Percentiles rank a stretch among this genome's conserved stretches.
Conservation (phyloP, 2,888 invertebrate species). For the Pheosia gnoma region DNA sequence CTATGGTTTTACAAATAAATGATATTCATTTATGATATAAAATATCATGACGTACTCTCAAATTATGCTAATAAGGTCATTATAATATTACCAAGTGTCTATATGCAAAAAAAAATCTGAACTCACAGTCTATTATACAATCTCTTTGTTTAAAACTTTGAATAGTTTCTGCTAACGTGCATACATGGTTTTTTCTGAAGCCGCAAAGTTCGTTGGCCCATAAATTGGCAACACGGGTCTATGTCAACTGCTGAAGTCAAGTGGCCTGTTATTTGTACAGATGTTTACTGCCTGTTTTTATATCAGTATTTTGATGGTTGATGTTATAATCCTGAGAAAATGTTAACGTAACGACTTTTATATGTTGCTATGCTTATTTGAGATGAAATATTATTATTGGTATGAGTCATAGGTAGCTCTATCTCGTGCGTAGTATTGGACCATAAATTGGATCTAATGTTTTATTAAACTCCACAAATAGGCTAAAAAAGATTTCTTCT, state of each 20-base stretch:
- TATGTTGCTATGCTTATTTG: neutral
- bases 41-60: no score
- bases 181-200: slow-evolving; percentile 33
- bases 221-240: slow-evolving; percentile 47
- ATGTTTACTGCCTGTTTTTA: slow-evolving; percentile 54
- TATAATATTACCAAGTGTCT: no score
- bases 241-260: slow-evolving; percentile 43
- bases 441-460: no score
- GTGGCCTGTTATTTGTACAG: slow-evolving; percentile 54
- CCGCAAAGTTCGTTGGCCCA: slow-evolving; percentile 53
- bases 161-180: slow-evolving; percentile 45
- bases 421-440: no score
- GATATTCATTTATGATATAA: no score
- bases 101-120: no score
- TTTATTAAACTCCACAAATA: no score
- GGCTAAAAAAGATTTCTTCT: no score
- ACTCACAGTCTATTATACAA: no score
- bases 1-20: no score
- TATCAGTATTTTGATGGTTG: slow-evolving; percentile 26
- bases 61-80: no score
- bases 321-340: slow-evolving; percentile 1
- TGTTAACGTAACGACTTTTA: slow-evolving; percentile 1
- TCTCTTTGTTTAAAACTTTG: slow-evolving; percentile 9
- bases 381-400: neutral
- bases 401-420: neutral